These are phyloP conservation scores for Illadopsis cleaveri DNA, from an alignment of 2,113 vertebrate genomes.

Conservation along the genomic window DNA sequence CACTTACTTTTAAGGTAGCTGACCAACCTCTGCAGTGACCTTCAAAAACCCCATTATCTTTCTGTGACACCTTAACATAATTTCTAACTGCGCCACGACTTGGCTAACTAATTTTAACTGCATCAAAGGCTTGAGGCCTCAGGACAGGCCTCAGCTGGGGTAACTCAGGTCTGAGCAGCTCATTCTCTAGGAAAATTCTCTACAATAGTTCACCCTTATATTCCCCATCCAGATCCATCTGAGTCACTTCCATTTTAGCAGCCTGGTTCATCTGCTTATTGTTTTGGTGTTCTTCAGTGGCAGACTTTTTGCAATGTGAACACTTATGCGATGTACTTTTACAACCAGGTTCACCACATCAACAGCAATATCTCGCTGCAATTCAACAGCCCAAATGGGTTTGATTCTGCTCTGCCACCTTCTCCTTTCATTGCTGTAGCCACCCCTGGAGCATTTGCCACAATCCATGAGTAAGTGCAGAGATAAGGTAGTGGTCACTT, in stretches of 20 bases:
- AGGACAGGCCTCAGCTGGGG: no score
- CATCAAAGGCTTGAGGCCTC: no score
- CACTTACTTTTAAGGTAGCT: no score
- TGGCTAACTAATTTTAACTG: no score
- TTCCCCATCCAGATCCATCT: neutral
- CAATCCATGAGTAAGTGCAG: neutral
- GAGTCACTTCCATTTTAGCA: neutral
- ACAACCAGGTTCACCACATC: neutral
- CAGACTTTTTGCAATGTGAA: neutral
- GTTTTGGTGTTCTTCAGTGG: neutral
- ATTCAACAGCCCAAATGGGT: neutral
- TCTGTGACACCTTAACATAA: no score
- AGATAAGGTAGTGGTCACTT: neutral
- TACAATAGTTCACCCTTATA: neutral
- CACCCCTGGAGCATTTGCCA: neutral
- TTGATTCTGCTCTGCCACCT: neutral
- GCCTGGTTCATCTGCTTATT: neutral
- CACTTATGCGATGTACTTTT: fast-evolving
- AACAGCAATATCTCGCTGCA: neutral
- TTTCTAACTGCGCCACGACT: no score
- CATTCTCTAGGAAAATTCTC: no score
- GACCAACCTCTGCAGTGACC: no score
- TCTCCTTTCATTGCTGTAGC: neutral
- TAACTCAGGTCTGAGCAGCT: no score
- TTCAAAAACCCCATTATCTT: no score